phyloP scores from a whole-genome alignment of 2,113 vertebrate species.

The Nanorana parkeri region DNA sequence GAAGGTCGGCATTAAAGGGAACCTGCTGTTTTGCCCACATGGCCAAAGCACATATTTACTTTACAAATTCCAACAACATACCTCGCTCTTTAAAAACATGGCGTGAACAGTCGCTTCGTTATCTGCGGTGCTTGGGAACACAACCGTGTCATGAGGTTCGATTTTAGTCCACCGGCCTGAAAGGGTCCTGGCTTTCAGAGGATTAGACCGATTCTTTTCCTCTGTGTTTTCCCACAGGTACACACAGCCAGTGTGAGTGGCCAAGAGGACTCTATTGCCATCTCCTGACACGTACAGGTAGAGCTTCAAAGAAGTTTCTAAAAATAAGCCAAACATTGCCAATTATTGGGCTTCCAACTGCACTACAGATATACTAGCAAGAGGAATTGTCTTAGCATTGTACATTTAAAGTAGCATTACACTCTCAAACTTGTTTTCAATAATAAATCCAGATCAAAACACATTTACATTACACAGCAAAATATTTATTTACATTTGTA shows the following conservation, averaged over 20 bases:
- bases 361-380: too few relatives aligned
- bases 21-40: too few relatives aligned
- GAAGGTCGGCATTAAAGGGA: too few relatives aligned
- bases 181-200: constrained; percentile 65
- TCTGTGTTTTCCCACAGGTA: constrained; percentile 88
- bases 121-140: constrained; percentile 79
- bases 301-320: constrained; percentile 71
- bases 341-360: too few relatives aligned
- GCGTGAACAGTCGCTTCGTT: constrained; percentile 84
- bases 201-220: constrained; percentile 59
- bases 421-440: too few relatives aligned
- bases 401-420: too few relatives aligned
- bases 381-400: too few relatives aligned
- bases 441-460: too few relatives aligned
- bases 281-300: constrained; percentile 84
- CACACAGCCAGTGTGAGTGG: constrained; percentile 72
- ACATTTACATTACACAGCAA: too few relatives aligned
- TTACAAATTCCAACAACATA: constrained; percentile 60
- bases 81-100: constrained; percentile 85
- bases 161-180: constrained; percentile 84
- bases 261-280: constrained; percentile 79
- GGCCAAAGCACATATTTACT: too few relatives aligned
- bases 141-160: constrained; percentile 68
- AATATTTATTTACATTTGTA: too few relatives aligned
- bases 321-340: not conserved